A percentile compares a stretch with the other conserved stretches of the same genome.
phyloP scores from a whole-genome alignment of 1,140 invertebrate species.

The Lordiphosa collinella region DNA sequence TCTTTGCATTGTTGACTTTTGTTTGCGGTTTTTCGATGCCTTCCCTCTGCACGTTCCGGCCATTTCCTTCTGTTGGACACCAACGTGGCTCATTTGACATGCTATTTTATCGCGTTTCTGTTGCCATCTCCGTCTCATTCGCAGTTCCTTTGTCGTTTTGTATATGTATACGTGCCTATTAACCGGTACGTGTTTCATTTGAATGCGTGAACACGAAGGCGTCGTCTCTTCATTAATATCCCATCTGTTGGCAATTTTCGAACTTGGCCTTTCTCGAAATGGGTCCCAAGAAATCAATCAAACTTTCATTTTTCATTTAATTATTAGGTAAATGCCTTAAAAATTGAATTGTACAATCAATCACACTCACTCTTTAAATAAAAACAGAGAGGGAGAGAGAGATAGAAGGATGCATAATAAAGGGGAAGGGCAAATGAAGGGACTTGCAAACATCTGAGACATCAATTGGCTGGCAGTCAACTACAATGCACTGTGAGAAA shows the following conservation, averaged over 20 bases:
- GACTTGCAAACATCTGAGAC: too few relatives aligned
- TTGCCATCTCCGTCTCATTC: too few relatives aligned
- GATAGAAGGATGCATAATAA: too few relatives aligned
- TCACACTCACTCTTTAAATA: conserved; percentile 15
- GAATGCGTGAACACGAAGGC: conserved; percentile 21
- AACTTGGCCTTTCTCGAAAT: too few relatives aligned
- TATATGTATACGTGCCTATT: conserved; percentile 58
- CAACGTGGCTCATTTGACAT: conserved; percentile 8
- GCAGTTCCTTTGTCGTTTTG: too few relatives aligned
- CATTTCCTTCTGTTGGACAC: background rate
- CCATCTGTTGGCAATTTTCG: background rate
- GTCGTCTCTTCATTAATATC: conserved; percentile 13
- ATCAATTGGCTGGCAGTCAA: too few relatives aligned
- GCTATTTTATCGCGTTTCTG: conserved; percentile 1
- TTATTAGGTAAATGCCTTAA: conserved; percentile 28
- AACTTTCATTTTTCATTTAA: conserved; percentile 56
- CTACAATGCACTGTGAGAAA: too few relatives aligned
- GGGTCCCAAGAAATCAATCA: conserved; percentile 43
- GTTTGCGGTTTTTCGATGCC: background rate
- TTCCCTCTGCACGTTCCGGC: too few relatives aligned
- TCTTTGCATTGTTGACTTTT: too few relatives aligned
- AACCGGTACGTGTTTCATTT: conserved; percentile 64
- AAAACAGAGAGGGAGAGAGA: too few relatives aligned
- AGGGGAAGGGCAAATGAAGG: too few relatives aligned
- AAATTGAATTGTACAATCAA: conserved; percentile 63